These are phyloP conservation scores for Menidia beryllina DNA, from an alignment of 2,113 vertebrate genomes.

Conservation along the genomic window DNA sequence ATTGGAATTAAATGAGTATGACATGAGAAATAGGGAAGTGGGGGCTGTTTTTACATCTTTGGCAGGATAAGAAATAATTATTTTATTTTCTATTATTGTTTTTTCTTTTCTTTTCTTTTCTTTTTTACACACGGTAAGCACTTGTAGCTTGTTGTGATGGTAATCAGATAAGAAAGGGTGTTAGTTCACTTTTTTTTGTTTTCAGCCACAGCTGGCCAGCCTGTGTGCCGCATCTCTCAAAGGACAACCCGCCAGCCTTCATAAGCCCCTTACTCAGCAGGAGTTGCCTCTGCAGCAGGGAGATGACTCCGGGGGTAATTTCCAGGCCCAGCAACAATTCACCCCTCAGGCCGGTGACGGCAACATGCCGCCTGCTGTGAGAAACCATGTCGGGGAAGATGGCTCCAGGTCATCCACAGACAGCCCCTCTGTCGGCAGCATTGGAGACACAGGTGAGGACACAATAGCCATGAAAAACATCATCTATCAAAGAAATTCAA, in stretches of 20 bases:
- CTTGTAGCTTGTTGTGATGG: not conserved
- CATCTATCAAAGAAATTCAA: not conserved
- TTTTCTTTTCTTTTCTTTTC: not conserved
- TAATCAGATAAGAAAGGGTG: not conserved
- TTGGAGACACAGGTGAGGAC: slow-evolving; percentile 83
- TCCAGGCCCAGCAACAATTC: slow-evolving; percentile 14
- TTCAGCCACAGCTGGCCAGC: slow-evolving; percentile 79
- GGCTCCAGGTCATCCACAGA: slow-evolving; percentile 82
- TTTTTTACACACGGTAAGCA: not conserved
- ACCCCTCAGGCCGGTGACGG: slow-evolving; percentile 13
- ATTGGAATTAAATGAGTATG: slow-evolving; percentile 17
- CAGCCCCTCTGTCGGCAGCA: slow-evolving; percentile 83
- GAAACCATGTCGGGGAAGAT: slow-evolving; percentile 22
- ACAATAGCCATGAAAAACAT: not conserved
- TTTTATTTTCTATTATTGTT: not conserved
- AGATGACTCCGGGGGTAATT: slow-evolving; percentile 28
- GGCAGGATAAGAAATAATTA: not conserved
- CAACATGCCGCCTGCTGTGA: slow-evolving; percentile 19
- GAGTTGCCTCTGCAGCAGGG: slow-evolving; percentile 71
- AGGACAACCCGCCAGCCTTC: slow-evolving; percentile 68
- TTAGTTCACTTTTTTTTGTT: too few relatives aligned
- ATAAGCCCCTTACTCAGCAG: slow-evolving; percentile 76
- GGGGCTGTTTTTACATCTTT: not conserved
- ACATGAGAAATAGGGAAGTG: not conserved
- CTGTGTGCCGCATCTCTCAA: slow-evolving; percentile 77